Evolutionary conservation across 2,888 invertebrate genomes (phyloP).

Genomic region (Dexiosoma caninum): DNA sequence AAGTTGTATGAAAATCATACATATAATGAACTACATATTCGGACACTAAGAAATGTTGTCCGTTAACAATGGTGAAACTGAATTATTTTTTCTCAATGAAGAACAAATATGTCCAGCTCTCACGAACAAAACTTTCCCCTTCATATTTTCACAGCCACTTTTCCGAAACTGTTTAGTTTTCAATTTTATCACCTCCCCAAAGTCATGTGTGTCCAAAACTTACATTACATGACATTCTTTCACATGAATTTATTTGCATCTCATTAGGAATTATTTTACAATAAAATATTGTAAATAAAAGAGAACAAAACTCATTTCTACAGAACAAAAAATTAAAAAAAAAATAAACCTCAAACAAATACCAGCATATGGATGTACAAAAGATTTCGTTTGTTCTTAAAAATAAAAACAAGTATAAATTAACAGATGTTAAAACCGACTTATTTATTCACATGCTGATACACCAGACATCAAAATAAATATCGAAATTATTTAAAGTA

Average conservation of each 20-base stretch:
- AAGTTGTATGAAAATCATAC: no score
- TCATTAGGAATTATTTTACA: conserved; percentile 45
- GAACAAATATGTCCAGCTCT: no score
- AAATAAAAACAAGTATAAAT: conserved; percentile 25
- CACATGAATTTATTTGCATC: conserved; percentile 54
- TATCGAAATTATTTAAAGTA: conserved; percentile 20
- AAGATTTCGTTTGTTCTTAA: not conserved
- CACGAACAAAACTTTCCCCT: no score
- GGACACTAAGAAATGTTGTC: no score
- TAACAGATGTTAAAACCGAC: conserved; percentile 18
- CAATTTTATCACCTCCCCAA: not conserved
- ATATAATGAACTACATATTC: no score
- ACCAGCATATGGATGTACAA: not conserved
- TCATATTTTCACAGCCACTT: no score
- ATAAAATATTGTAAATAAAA: conserved; percentile 2
- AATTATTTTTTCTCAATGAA: no score
- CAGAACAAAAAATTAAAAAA: not conserved
- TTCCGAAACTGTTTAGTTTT: no score
- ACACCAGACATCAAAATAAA: not conserved
- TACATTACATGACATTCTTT: not conserved
- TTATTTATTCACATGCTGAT: conserved; percentile 8
- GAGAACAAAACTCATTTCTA: not conserved
- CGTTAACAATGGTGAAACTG: no score
- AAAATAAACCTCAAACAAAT: no score
- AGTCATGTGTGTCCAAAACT: not conserved